phyloP scores from a whole-genome alignment of 2,113 vertebrate genomes.

The Phalacrocorax aristotelis region DNA sequence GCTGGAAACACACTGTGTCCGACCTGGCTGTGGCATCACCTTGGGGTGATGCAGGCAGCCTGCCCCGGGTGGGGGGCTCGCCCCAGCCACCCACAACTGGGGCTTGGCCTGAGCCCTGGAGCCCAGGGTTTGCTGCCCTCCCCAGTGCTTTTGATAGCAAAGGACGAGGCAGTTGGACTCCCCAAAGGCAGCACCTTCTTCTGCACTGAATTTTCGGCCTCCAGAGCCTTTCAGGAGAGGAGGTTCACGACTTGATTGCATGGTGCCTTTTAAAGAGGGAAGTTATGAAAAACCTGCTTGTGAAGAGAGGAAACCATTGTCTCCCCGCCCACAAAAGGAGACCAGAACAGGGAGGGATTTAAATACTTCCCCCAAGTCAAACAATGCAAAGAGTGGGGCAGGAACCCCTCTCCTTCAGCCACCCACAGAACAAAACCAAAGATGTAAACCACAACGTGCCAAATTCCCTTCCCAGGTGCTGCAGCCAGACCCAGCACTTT shows the following conservation, averaged over 20 bases:
- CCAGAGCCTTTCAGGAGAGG: background rate
- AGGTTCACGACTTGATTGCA: background rate
- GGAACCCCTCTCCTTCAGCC: background rate
- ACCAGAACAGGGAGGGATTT: background rate
- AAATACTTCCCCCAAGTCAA: background rate
- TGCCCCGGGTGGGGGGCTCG: background rate
- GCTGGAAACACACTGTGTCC: fast-evolving
- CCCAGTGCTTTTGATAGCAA: fast-evolving
- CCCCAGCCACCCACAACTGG: fast-evolving
- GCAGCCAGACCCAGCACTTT: background rate
- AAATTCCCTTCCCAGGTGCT: fast-evolving
- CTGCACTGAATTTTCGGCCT: background rate
- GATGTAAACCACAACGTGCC: background rate
- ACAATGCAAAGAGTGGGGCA: background rate
- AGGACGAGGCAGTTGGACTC: no score
- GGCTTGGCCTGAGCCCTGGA: background rate
- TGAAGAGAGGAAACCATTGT: background rate
- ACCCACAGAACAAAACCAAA: background rate
- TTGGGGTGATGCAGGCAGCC: background rate
- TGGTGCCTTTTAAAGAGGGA: background rate
- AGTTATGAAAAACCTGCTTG: background rate
- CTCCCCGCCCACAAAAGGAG: background rate
- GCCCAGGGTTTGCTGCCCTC: background rate
- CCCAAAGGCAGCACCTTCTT: background rate
- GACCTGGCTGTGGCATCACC: fast-evolving